A percentile compares a stretch with the other conserved stretches of the same genome.
phyloP scores from a whole-genome alignment of 2,113 vertebrate species.

The Mesocricetus auratus region DNA sequence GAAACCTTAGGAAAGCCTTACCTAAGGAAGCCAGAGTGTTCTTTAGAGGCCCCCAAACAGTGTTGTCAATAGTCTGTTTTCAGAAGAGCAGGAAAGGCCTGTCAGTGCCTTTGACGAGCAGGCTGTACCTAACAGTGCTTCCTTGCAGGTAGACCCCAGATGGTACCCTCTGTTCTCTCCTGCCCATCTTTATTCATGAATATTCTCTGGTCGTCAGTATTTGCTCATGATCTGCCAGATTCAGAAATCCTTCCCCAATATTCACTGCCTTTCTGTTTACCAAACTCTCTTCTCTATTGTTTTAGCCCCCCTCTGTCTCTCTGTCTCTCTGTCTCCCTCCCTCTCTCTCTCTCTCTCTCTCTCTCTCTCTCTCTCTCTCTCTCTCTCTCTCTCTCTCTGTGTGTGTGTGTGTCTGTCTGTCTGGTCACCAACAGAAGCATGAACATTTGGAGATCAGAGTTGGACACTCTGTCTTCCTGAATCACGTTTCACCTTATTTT shows the following conservation, averaged over 20 bases:
- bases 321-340: too few relatives aligned
- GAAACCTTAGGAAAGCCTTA: background rate
- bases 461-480: background rate
- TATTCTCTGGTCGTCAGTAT: too few relatives aligned
- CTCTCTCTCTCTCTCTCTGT: too few relatives aligned
- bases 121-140: background rate
- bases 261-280: background rate
- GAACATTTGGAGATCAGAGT: background rate
- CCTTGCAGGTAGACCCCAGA: background rate
- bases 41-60: background rate
- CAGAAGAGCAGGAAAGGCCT: background rate
- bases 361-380: too few relatives aligned
- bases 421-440: background rate
- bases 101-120: background rate
- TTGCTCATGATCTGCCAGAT: background rate
- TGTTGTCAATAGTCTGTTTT: background rate
- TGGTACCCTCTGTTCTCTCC: background rate
- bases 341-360: too few relatives aligned
- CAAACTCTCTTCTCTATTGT: background rate
- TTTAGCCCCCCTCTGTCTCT: background rate
- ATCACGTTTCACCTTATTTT: background rate
- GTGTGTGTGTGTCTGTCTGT: background rate
- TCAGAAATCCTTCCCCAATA: background rate
- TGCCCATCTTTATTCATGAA: background rate
- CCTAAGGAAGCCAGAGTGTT: background rate